Conservation (phyloP, 2,113 vertebrate genomes). For the Psilopsiagon aymara region DNA sequence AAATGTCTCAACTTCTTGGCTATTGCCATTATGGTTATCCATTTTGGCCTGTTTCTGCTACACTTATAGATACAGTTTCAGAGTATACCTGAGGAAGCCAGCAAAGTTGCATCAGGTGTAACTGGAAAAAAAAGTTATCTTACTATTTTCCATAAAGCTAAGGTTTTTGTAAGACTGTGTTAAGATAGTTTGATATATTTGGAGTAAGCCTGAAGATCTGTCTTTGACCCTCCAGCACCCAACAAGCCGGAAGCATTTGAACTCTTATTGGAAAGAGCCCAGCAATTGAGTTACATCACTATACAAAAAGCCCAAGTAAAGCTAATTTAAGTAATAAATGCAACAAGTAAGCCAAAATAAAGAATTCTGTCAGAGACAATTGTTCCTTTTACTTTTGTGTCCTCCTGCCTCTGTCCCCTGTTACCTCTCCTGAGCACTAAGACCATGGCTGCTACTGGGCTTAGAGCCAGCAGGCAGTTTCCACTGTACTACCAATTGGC, state of each 20-base stretch:
- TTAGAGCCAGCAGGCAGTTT: background rate
- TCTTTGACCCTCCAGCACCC: background rate
- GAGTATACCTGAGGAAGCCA: background rate
- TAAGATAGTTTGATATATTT: background rate
- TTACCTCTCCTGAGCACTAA: background rate
- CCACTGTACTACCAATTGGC: background rate
- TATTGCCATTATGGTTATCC: background rate
- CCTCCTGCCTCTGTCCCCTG: background rate
- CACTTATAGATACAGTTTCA: background rate
- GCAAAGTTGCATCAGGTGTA: background rate
- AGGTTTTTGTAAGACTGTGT: background rate
- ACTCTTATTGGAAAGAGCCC: background rate
- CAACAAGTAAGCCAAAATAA: background rate
- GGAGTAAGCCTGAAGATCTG: background rate
- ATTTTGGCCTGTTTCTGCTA: background rate
- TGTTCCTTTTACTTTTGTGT: background rate
- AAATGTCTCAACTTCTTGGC: background rate
- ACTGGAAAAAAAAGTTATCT: background rate
- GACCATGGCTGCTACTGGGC: background rate
- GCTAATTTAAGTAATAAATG: background rate
- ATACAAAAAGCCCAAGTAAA: background rate
- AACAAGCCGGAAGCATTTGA: background rate
- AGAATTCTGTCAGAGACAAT: background rate
- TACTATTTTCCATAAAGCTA: background rate
- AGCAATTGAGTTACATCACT: background rate